Base-by-base conservation (phyloP, 2,113 vertebrate genomes). In the Hippocampus abdominalis region DNA sequence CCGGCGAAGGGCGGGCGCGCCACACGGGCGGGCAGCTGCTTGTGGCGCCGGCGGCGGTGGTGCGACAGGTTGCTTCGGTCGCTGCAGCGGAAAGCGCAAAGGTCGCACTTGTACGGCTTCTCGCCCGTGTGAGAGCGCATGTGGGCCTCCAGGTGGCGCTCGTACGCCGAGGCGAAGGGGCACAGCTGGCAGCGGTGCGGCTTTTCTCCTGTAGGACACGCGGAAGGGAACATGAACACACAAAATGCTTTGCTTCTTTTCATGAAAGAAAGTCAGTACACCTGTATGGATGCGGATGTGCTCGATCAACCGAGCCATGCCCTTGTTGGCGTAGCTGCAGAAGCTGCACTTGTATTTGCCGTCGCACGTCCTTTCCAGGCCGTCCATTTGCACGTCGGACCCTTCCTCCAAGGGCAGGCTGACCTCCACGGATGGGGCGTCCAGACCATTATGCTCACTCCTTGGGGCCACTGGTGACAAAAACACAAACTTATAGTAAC, bases 61-160 rank as follows among this genome's bases (percentile, higher is more conserved):
- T 98, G 97, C 1, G 96, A 99, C 59, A 99, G 84, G 89, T 99
- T 98, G 81, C 97, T 98, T 75, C 97, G 94, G 88, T 99, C 97
- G 8, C 97, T 98, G 80, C 97, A 99, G 87, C 97, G 94, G 83
- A 99, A 99, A 72, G 97, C 91, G 74, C 97, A 99, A 40, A 98
- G 81, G 84, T 99, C 96, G 59, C 97, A 99, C 82, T 98, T 99
- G 88, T 99, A 99, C 0, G 97, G 97, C 80, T 98, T 99, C 81
- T 99, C 97, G 23, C 97, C 97, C 0, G 97, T 98, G 85, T 99
- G 97, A 0, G 97, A 99, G 9, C 96, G 91, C 97, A 98, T 98
- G 81, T 99, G 97, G 8, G 97, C 96, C 86, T 99, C 97, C 79
- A 99, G 85, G 71, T 99, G 97, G 68, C 97, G 97, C 85, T 98